Conservation (phyloP, 92 coral and sea anemone genomes). For the Porites cylindrica region DNA sequence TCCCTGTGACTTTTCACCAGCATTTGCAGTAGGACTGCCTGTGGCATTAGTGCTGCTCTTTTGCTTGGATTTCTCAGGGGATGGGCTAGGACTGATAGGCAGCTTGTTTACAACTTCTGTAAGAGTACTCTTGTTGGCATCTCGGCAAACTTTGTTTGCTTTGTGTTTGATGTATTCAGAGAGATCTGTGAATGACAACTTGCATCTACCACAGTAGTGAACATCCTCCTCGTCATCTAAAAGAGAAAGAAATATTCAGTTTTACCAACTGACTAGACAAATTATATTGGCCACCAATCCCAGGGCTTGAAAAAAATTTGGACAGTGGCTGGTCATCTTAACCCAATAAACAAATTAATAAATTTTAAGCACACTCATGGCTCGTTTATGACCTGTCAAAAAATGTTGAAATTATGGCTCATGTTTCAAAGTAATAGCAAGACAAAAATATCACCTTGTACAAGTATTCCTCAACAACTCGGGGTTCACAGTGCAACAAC, state of each 20-base stretch:
- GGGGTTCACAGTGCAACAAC: no score
- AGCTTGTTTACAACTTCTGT: conserved; percentile 34
- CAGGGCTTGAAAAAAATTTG: no score
- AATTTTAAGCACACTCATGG: no score
- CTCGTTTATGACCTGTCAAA: no score
- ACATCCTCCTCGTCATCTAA: conserved; percentile 94
- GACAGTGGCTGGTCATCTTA: no score
- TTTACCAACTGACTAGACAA: no score
- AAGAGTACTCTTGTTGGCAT: conserved; percentile 26
- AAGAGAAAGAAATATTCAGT: not conserved
- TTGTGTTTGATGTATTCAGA: conserved; percentile 87
- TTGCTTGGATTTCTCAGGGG: not conserved
- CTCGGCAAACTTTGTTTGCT: conserved; percentile 66
- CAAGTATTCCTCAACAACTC: no score
- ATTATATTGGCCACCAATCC: no score
- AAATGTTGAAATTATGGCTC: no score
- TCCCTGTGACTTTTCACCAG: not conserved
- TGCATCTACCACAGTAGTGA: conserved; percentile 97
- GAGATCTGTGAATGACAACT: conserved; percentile 82
- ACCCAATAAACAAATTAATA: no score
- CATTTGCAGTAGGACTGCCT: not conserved
- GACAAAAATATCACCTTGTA: no score
- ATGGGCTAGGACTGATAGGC: conserved; percentile 11
- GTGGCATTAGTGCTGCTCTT: not conserved
- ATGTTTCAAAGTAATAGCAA: no score